A percentile compares a stretch with the other conserved stretches of the same genome.
phyloP scores from a whole-genome alignment of 2,113 vertebrate species.

The Stictonetta naevosa region DNA sequence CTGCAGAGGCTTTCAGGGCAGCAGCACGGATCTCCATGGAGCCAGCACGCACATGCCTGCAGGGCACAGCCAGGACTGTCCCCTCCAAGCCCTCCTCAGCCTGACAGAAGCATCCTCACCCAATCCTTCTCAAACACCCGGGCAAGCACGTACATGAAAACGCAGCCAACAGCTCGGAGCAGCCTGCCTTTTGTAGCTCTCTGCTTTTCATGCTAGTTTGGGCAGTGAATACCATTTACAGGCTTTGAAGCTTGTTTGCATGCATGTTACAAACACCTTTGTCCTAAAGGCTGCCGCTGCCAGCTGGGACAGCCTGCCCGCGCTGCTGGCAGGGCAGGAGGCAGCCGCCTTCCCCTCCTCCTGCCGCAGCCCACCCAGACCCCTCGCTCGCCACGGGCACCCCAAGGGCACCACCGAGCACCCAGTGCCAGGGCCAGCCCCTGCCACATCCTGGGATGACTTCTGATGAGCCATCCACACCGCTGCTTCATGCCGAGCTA shows the following conservation, averaged over 20 bases:
- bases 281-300: background rate
- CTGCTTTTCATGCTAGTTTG: background rate
- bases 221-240: background rate
- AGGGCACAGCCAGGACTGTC: background rate
- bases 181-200: background rate
- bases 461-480: background rate
- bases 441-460: background rate
- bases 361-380: background rate
- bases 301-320: background rate
- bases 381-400: background rate
- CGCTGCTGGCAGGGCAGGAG: background rate
- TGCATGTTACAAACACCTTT: background rate
- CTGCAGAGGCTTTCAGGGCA: background rate
- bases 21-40: background rate
- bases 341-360: background rate
- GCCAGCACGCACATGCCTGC: background rate
- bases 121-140: background rate
- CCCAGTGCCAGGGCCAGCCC: background rate
- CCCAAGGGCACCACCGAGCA: background rate
- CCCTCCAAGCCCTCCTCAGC: background rate
- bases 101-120: background rate
- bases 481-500: fast-evolving
- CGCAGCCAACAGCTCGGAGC: background rate
- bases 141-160: background rate
- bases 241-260: background rate